phyloP scores from a whole-genome alignment of 2,888 invertebrate genomes.

The Crossocerus cetratus region DNA sequence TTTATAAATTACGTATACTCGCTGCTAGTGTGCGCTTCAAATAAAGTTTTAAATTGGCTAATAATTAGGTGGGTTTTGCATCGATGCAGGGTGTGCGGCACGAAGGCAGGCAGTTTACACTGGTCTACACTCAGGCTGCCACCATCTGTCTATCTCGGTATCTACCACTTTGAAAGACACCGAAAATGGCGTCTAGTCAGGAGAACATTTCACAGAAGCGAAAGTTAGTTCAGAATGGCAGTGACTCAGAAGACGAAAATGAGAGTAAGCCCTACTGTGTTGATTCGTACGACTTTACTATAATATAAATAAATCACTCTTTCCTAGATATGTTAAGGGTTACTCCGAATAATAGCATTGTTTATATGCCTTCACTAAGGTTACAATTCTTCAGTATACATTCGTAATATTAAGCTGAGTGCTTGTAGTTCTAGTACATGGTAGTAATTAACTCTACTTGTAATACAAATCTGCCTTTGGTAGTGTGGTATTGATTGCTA shows the following conservation, averaged over 20 bases:
- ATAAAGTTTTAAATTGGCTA: no score
- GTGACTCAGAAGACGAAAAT: constrained; percentile 62
- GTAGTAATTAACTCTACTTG: no score
- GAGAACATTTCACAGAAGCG: constrained; percentile 54
- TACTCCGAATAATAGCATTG: constrained; percentile 11
- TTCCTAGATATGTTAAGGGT: background rate
- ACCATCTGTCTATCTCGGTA: no score
- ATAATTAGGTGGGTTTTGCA: no score
- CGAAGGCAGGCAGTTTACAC: no score
- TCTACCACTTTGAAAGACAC: background rate
- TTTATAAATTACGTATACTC: no score
- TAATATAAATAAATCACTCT: constrained; percentile 3
- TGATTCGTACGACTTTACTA: background rate
- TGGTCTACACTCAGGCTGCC: no score
- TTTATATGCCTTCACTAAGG: constrained; percentile 31
- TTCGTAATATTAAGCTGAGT: background rate
- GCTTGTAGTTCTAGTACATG: no score
- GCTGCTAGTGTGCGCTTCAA: no score
- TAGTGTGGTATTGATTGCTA: no score
- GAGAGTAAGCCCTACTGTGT: constrained; percentile 54
- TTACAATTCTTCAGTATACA: constrained; percentile 29
- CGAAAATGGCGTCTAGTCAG: constrained; percentile 50
- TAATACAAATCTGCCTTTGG: no score
- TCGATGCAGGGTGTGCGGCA: no score
- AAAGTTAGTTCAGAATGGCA: constrained; percentile 53